Evolutionary conservation across 1,140 invertebrate genomes (phyloP), one percentile per base, ranked within the genome.

Genomic region (Apis mellifera): DNA sequence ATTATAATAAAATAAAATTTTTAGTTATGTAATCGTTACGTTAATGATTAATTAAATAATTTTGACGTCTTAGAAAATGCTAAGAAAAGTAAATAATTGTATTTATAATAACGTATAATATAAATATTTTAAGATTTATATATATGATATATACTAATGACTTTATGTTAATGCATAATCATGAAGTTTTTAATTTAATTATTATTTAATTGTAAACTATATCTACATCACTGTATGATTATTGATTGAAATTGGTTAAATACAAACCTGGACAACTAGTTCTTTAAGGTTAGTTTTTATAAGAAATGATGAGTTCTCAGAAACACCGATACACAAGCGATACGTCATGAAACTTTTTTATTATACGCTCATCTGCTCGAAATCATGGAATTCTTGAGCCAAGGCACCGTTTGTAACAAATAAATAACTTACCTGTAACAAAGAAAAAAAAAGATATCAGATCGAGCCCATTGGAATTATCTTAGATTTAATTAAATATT

Each of bases 361-460:
- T 68, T 62, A 57, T 48, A 32, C 70, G 15, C 42, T 82, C 62
- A 76, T 72, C 54, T 59, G 72, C 21, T 17, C 13, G 15, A 2
- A 48, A 65, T 55, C 26, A 15, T 8, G 52, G 60, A 54, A 55
- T 80, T 54, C 50, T n/a, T n/a, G 48, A 52, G 12, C n/a, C 65
- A 42, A 59, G n/a, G 52, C 42, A 19, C 21, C 11, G 55, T 68
- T 68, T 42, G 32, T 42, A 77, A 55, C 48, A n/a, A 50, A 19
- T 21, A 9, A 21, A 8, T n/a, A 69, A 82, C 87, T 82, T 84
- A 89, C 87, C 87, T 84, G 84, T 62, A 89, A 87, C 65, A 66
- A 83, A 85, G 17, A 55, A 55, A 81, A 84, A 65, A 17, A 59
- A 55, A 48, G 59, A 60, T 54, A 52, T 71, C 2, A 64, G n/a